Conservation (phyloP, 2,113 vertebrate species). For the Chloropsis cyanopogon region DNA sequence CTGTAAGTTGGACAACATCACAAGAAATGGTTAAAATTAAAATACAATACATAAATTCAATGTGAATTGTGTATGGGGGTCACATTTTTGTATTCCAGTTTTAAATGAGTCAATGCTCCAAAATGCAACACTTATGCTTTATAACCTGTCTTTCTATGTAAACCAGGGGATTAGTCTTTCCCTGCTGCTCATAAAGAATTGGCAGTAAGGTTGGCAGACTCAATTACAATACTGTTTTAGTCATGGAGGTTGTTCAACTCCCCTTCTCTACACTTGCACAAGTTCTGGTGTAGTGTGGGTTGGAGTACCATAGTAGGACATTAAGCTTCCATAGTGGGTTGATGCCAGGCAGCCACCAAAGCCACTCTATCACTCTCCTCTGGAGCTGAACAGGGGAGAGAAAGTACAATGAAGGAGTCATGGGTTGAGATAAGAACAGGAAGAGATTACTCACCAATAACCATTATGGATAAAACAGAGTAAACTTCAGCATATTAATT, state of each 20-base stretch:
- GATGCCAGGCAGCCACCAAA: not conserved
- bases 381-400: not conserved
- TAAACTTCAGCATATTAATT: not conserved
- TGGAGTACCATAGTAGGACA: not conserved
- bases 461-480: not conserved
- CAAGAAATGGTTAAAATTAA: slow-evolving; percentile 65
- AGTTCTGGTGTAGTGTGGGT: not conserved
- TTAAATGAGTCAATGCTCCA: not conserved
- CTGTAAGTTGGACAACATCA: slow-evolving; percentile 64
- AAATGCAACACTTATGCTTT: not conserved
- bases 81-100: not conserved
- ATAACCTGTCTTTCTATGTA: not conserved
- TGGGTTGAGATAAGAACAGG: not conserved
- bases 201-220: not conserved
- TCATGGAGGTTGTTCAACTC: not conserved
- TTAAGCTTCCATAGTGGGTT: not conserved
- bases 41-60: not conserved
- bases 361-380: not conserved
- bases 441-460: not conserved
- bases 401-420: not conserved
- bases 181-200: not conserved
- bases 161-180: not conserved
- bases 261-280: not conserved
- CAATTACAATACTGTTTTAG: not conserved
- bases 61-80: not conserved